Conservation (phyloP, 2,797 vertebrate genomes). For the Nyctibius grandis region DNA sequence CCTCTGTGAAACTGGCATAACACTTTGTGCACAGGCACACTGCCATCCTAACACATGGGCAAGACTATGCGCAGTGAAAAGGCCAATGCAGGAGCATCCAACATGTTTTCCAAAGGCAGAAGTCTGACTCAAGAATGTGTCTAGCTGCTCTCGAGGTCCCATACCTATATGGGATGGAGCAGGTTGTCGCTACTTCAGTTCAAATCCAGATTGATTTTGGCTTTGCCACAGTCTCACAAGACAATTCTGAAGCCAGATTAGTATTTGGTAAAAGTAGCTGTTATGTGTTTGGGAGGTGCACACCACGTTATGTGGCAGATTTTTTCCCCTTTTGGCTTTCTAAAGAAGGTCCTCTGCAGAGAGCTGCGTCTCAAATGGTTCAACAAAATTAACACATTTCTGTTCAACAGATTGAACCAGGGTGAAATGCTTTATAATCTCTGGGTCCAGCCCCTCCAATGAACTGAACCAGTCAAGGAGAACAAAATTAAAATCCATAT, state of each 20-base stretch:
- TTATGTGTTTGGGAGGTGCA: not conserved
- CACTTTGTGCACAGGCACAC: constrained; percentile 34
- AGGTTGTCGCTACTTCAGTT: not conserved
- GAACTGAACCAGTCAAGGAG: not conserved
- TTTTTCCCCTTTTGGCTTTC: not conserved
- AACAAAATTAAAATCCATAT: not conserved
- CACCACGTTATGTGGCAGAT: not conserved
- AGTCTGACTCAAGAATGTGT: constrained; percentile 19
- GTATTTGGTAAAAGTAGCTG: not conserved
- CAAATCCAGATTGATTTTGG: not conserved
- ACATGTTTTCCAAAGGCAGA: constrained; percentile 9
- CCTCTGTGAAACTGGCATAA: constrained; percentile 58
- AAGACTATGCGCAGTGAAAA: constrained; percentile 19
- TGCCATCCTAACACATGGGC: constrained; percentile 62
- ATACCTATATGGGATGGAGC: not conserved
- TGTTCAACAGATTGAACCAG: not conserved
- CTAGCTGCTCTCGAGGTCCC: not conserved
- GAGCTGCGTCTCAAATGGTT: not conserved
- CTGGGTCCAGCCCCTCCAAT: not conserved
- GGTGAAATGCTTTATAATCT: not conserved
- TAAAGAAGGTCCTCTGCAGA: not conserved
- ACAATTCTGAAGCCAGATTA: not conserved
- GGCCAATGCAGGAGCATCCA: not conserved
- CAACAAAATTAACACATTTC: not conserved
- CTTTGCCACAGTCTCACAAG: not conserved